Percentiles rank a stretch among this genome's conserved stretches.
Conservation (phyloP, 2,797 vertebrate genomes). For the Sebastes ruberrimus region DNA sequence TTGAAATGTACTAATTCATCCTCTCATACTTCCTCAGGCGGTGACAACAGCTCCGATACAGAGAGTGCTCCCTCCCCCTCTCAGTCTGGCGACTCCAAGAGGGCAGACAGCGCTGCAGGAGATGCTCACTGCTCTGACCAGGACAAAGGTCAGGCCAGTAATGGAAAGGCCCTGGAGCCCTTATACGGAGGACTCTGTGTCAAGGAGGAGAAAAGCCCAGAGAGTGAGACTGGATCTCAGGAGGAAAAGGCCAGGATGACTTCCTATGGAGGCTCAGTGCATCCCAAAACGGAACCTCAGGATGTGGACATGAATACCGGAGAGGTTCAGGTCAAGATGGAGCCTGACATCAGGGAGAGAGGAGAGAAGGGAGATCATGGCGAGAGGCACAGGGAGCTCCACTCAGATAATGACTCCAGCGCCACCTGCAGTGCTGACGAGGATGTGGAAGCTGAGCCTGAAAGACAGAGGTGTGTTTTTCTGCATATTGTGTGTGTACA, state of each 20-base stretch:
- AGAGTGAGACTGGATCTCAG: slow-evolving; percentile 78
- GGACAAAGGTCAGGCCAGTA: slow-evolving; percentile 73
- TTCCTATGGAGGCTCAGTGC: slow-evolving; percentile 81
- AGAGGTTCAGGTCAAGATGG: slow-evolving; percentile 89
- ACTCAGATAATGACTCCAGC: slow-evolving; percentile 97
- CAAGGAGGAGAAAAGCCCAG: slow-evolving; percentile 87
- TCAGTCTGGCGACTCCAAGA: slow-evolving; percentile 85
- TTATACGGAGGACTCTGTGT: slow-evolving; percentile 83
- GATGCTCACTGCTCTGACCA: slow-evolving; percentile 78
- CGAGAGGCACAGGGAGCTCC: slow-evolving; percentile 83
- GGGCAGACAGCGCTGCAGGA: slow-evolving; percentile 68
- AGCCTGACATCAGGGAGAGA: slow-evolving; percentile 91
- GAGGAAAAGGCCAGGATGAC: slow-evolving; percentile 79
- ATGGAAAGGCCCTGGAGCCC: slow-evolving; percentile 82
- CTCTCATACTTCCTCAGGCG: slow-evolving; percentile 80
- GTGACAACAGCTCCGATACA: slow-evolving; percentile 98
- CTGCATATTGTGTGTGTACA: neutral
- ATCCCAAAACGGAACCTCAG: slow-evolving; percentile 90
- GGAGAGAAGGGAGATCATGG: slow-evolving; percentile 86
- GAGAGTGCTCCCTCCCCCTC: slow-evolving; percentile 98
- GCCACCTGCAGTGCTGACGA: slow-evolving; percentile 99
- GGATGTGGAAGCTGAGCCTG: slow-evolving; percentile 93
- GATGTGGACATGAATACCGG: slow-evolving; percentile 85
- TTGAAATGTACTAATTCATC: neutral
- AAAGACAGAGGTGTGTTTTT: slow-evolving; percentile 86